These are phyloP conservation scores for Drosophila navojoa DNA, from an alignment of 1,140 invertebrate genomes.

Conservation along the genomic window DNA sequence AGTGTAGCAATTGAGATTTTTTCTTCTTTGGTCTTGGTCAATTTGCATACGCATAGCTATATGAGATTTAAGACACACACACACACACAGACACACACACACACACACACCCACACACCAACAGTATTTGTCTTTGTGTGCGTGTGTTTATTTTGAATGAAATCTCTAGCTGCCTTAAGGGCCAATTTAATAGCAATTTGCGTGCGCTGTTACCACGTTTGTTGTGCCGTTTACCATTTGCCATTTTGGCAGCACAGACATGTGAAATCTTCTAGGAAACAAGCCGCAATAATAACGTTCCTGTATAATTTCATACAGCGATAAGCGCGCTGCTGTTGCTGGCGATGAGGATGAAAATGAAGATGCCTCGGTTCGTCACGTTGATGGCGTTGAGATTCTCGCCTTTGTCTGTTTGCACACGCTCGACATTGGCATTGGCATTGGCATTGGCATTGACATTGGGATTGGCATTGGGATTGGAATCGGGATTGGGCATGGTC, in stretches of 20 bases:
- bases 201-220: constrained; percentile 44
- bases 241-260: constrained; percentile 48
- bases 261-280: constrained; percentile 61
- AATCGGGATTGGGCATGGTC: constrained; percentile 10
- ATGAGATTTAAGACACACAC: constrained; percentile 9
- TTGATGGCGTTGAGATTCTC: constrained; percentile 61
- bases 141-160: not conserved
- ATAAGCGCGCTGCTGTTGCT: not conserved
- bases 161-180: constrained; percentile 43
- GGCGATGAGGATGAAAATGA: constrained; percentile 43
- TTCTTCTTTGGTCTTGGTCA: constrained; percentile 17
- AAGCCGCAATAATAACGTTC: constrained; percentile 75
- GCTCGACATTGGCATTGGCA: constrained; percentile 72
- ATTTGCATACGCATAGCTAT: constrained; percentile 37
- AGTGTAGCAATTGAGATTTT: constrained; percentile 15
- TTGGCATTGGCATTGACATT: constrained; percentile 43
- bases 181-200: constrained; percentile 75
- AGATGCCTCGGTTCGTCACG: constrained; percentile 41
- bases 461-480: not conserved
- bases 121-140: not conserved
- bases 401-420: constrained; percentile 67
- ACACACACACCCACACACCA: not conserved
- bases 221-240: constrained; percentile 65
- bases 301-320: constrained; percentile 70
- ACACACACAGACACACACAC: not conserved